Evolutionary conservation across 30 jellyfish, hydroid and myxozoan genomes (phyloP).

Genomic region (Aurelia coerulea): DNA sequence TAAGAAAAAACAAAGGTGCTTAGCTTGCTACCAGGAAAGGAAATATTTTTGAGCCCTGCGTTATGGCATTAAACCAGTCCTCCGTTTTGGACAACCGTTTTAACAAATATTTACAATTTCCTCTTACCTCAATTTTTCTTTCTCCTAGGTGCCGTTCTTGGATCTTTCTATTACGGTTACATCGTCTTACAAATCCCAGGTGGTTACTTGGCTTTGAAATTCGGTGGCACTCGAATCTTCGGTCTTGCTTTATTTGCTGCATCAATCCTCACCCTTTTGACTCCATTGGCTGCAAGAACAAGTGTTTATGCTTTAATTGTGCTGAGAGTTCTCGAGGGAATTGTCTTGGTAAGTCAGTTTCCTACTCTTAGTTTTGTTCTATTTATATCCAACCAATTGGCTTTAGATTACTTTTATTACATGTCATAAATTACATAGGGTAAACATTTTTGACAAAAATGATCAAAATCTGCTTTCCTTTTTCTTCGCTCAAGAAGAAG

Average conservation of each 20-base stretch:
- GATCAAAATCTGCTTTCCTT: no score
- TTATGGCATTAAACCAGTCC: no score
- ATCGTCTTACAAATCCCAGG: constrained; percentile 99
- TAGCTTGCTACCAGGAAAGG: no score
- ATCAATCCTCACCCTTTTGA: constrained; percentile 89
- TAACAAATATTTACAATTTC: no score
- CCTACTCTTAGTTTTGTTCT: not conserved
- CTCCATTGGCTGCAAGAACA: constrained; percentile 98
- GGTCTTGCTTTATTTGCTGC: constrained; percentile 97
- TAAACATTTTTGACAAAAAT: no score
- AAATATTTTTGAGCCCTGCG: no score
- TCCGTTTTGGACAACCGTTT: no score
- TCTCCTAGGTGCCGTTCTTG: constrained; percentile 94
- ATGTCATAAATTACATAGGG: not conserved
- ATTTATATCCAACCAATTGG: not conserved
- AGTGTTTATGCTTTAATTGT: constrained; percentile 96
- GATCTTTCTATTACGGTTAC: constrained; percentile 98
- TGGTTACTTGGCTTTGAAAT: constrained; percentile 94
- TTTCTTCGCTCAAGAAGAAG: no score
- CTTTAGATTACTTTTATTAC: not conserved
- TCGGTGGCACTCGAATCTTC: constrained; percentile 99
- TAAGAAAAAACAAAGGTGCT: no score
- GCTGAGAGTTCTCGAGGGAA: constrained; percentile 94
- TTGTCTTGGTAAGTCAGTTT: constrained; percentile 85
- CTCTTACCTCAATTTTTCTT: not conserved